Evolutionary conservation across 2,888 invertebrate genomes (phyloP).

Genomic region (Synergus laeviventris): DNA sequence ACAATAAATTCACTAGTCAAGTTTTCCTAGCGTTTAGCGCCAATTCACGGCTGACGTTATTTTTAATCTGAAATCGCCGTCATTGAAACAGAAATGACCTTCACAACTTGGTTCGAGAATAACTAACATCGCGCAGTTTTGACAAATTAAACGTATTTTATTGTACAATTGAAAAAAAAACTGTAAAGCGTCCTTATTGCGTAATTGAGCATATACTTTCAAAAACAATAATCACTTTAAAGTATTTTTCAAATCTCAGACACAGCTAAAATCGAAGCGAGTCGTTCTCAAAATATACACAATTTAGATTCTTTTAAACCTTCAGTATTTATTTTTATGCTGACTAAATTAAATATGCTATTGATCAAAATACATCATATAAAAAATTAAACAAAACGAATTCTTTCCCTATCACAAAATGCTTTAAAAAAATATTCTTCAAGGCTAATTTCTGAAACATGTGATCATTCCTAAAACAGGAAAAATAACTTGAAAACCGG

Average conservation of each 20-base stretch:
- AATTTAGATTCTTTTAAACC: background rate
- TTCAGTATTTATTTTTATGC: no score
- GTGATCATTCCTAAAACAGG: background rate
- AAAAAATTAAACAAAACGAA: background rate
- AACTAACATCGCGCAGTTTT: conserved; percentile 26
- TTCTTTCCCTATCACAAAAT: no score
- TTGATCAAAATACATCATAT: background rate
- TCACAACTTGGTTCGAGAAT: conserved; percentile 30
- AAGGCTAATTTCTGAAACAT: background rate
- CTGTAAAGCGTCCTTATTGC: conserved; percentile 24
- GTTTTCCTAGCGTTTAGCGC: conserved; percentile 9
- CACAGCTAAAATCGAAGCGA: conserved; percentile 17
- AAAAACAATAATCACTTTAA: conserved; percentile 2
- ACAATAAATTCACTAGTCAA: background rate
- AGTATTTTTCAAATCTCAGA: conserved; percentile 12
- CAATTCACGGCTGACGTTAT: conserved; percentile 14
- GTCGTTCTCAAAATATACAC: background rate
- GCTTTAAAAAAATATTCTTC: no score
- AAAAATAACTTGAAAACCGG: background rate
- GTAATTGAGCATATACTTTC: conserved; percentile 32
- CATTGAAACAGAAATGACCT: conserved; percentile 8
- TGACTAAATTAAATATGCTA: no score
- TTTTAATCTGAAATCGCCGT: conserved; percentile 15
- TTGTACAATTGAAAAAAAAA: conserved; percentile 8
- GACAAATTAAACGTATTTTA: conserved; percentile 18